Evolutionary conservation across 1,140 invertebrate genomes (phyloP).

Genomic region (Andricus grossulariae): DNA sequence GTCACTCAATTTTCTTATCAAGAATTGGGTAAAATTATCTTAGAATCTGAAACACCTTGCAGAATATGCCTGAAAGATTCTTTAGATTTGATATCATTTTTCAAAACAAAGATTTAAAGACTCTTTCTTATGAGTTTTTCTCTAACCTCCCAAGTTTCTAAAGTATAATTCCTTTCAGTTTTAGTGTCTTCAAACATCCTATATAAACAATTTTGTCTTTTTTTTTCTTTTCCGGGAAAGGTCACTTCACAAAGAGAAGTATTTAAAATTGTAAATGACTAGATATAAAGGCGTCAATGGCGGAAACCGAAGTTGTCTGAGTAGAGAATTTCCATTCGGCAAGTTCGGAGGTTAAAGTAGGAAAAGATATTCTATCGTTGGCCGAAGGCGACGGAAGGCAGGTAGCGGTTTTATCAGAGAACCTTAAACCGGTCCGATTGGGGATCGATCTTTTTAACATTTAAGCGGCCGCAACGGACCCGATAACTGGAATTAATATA

Average conservation of each 20-base stretch:
- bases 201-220: no score
- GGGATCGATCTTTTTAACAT: constrained; percentile 12
- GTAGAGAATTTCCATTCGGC: constrained; percentile 17
- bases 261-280: constrained; percentile 13
- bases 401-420: constrained; percentile 12
- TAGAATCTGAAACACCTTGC: background rate
- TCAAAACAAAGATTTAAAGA: no score
- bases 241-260: background rate
- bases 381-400: background rate
- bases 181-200: no score
- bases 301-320: constrained; percentile 9
- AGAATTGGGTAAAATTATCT: constrained; percentile 1
- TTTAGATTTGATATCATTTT: no score
- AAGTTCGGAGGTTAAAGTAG: constrained; percentile 24
- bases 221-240: no score
- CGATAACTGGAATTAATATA: constrained; percentile 5
- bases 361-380: constrained; percentile 25
- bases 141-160: no score
- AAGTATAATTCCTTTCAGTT: no score
- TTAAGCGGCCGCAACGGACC: background rate
- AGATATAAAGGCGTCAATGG: background rate
- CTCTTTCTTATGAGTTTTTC: no score
- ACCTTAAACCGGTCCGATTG: constrained; percentile 10
- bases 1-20: constrained; percentile 10
- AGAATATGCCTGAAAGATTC: background rate